Evolutionary conservation across 2,113 vertebrate genomes (phyloP), one percentile per base, ranked within the genome.

Genomic region (Hyaena hyaena): DNA sequence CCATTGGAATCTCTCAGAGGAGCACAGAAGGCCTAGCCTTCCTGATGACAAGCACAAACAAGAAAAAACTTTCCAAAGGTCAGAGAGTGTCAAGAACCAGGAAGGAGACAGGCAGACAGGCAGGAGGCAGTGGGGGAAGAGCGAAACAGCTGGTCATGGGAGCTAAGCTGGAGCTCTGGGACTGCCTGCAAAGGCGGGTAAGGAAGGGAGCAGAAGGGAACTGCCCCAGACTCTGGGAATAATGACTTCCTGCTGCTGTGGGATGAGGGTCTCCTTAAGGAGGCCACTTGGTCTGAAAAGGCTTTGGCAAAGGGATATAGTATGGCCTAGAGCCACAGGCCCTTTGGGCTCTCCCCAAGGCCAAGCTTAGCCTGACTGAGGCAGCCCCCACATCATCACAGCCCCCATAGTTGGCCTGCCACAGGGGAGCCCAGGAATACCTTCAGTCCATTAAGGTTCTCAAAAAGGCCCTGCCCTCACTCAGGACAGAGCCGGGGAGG

Each of bases 31-130:
- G 39, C 66, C 43, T 0, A 5, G 80, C 66, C 53, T 97, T 98
- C 94, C 93, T 95, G 90, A 82, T 79, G 83, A 95, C 11, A 35
- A 97, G 66, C 10, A 61, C n/a, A 93, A 97, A 95, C 33, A 96
- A 90, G 48, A 94, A 90, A 92, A 97, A 97, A 98, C 50, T 97
- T 97, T 90, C 94, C 97, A 97, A 90, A 88, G 96, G 94, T 97
- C 93, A 97, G 90, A 87, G 45, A 80, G 48, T 77, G 84, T 98
- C 90, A 97, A 97, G 92, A 90, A 90, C 65, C 93, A 97, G 97
- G 95, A 97, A 96, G 76, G 95, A 96, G 97, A 65, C 53, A 88
- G 66, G 68, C 89, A 96, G 91, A 55, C 76, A 95, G 85, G 83
- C 89, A 48, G 48, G 71, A 53, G 80, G 31, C 82, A 80, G 76